phyloP scores from a whole-genome alignment of 2,113 vertebrate species.

The Corythoichthys haematopterus region DNA sequence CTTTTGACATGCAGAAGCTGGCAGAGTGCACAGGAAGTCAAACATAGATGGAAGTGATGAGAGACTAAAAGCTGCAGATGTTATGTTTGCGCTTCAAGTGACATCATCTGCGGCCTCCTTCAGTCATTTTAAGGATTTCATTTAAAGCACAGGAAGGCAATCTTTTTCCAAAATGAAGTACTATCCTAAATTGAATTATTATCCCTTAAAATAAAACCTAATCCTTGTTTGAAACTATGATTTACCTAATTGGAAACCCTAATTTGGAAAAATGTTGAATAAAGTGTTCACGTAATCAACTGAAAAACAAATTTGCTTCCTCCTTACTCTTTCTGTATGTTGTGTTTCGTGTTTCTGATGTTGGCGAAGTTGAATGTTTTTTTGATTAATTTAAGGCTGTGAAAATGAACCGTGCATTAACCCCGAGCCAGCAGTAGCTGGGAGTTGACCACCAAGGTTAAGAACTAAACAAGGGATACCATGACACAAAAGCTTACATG shows the following conservation, averaged over 20 bases:
- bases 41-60: conserved; percentile 1
- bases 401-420: background rate
- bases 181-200: too few species aligned
- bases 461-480: conserved; percentile 37
- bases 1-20: background rate
- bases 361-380: too few species aligned
- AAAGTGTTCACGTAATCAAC: too few species aligned
- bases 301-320: too few species aligned
- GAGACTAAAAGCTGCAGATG: conserved; percentile 6
- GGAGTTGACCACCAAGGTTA: conserved; percentile 4
- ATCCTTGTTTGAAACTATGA: too few species aligned
- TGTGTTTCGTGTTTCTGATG: background rate
- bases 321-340: too few species aligned
- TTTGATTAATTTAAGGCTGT: background rate
- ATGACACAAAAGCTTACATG: conserved; percentile 23
- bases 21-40: conserved; percentile 6
- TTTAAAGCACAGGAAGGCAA: background rate
- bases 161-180: background rate
- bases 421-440: background rate
- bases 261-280: background rate
- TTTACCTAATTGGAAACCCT: background rate
- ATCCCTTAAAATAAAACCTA: too few species aligned
- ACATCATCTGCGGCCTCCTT: background rate
- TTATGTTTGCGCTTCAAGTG: background rate
- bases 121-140: background rate